These are phyloP conservation scores for Ceyx melanurus DNA, from an alignment of 2,113 vertebrate species.

Conservation along the genomic window DNA sequence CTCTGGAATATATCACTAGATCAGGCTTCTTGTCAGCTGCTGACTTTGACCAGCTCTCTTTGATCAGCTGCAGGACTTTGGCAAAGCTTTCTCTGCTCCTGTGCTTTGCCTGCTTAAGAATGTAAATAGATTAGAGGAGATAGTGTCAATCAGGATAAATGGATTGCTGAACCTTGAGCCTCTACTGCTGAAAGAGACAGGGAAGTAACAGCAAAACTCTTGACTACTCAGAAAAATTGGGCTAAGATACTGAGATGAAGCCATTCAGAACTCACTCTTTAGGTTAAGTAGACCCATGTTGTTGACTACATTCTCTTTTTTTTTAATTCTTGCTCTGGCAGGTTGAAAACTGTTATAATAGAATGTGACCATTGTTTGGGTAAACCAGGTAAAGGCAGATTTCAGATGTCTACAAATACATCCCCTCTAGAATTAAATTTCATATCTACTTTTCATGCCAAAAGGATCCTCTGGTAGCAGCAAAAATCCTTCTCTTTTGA, in stretches of 20 bases:
- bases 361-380: not conserved
- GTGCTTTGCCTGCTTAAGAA: not conserved
- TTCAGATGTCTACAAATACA: not conserved
- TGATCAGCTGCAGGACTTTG: not conserved
- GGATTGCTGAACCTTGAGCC: not conserved
- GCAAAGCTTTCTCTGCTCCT: not conserved
- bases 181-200: not conserved
- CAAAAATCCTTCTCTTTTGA: not conserved
- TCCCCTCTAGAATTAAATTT: not conserved
- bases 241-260: not conserved
- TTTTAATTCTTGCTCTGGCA: not conserved
- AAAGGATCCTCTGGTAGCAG: not conserved
- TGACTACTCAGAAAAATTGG: not conserved
- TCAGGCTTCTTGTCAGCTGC: conserved; percentile 7
- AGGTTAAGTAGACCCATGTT: not conserved
- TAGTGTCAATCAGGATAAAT: not conserved
- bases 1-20: not conserved
- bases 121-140: not conserved
- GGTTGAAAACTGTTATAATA: not conserved
- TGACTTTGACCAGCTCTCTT: not conserved
- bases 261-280: not conserved
- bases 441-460: not conserved
- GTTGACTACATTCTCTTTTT: not conserved
- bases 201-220: not conserved
- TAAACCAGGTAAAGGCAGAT: too few species aligned